Evolutionary conservation across 2,113 vertebrate genomes (phyloP).

Genomic region (Dromas ardeola): DNA sequence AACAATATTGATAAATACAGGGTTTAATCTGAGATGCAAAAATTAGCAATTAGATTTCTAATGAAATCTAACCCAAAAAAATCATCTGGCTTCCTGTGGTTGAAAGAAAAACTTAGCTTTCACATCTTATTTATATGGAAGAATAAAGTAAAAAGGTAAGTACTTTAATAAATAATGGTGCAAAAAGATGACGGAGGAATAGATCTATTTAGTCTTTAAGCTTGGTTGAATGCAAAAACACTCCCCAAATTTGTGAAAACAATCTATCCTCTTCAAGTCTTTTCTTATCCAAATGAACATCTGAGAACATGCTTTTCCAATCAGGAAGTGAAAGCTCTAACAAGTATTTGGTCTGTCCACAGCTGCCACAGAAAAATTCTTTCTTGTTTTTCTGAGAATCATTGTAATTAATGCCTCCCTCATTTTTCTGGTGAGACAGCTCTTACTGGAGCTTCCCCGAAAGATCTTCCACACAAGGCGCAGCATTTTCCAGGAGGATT

Average conservation of each 20-base stretch:
- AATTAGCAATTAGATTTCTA: background rate
- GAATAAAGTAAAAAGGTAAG: background rate
- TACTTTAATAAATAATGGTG: background rate
- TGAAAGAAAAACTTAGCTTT: background rate
- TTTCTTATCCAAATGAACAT: conserved; percentile 14
- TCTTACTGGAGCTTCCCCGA: background rate
- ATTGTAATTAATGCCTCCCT: background rate
- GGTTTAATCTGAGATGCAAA: background rate
- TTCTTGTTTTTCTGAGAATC: conserved; percentile 16
- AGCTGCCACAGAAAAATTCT: background rate
- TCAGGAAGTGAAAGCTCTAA: background rate
- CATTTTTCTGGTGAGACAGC: background rate
- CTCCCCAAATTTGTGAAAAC: background rate
- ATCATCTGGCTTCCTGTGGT: background rate
- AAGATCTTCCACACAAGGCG: background rate
- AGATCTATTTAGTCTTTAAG: background rate
- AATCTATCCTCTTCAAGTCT: background rate
- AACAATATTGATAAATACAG: background rate
- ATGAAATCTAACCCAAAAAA: background rate
- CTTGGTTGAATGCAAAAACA: background rate
- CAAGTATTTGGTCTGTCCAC: background rate
- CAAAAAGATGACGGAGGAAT: background rate
- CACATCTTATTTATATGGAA: background rate
- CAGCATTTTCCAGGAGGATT: conserved; percentile 33
- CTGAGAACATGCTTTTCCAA: conserved; percentile 21